These are phyloP conservation scores for Dipodomys merriami DNA, from an alignment of 2,113 vertebrate species.

Conservation along the genomic window DNA sequence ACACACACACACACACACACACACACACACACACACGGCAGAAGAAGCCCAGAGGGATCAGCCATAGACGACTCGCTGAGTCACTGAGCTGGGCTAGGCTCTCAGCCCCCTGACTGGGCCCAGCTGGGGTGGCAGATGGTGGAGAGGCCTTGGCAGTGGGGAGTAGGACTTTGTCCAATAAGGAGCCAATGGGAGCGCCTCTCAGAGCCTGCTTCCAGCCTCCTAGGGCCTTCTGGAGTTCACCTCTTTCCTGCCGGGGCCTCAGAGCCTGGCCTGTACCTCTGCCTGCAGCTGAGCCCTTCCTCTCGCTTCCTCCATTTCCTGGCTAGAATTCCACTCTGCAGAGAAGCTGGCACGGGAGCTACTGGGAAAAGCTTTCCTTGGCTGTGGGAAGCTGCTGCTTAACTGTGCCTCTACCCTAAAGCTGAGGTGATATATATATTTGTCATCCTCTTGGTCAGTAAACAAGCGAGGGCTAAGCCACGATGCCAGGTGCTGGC, in stretches of 20 bases:
- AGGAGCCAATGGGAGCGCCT: conserved; percentile 21
- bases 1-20: no score
- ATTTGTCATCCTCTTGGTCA: background rate
- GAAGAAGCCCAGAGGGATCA: background rate
- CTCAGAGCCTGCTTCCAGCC: conserved; percentile 9
- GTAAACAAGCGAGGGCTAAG: background rate
- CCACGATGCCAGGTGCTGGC: background rate
- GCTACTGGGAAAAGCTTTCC: background rate
- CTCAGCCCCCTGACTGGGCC: conserved; percentile 44
- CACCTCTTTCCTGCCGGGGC: background rate
- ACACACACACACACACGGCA: no score
- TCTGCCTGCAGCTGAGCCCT: background rate
- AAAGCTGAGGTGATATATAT: background rate
- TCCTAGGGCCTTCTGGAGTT: conserved; percentile 14
- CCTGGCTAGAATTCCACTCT: conserved; percentile 33
- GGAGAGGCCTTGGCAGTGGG: conserved; percentile 37
- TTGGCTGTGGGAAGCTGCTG: background rate
- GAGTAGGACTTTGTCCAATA: background rate
- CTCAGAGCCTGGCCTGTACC: background rate
- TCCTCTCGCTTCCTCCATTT: conserved; percentile 61
- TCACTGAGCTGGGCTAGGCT: conserved; percentile 48
- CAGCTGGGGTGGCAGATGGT: conserved; percentile 78
- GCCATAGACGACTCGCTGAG: conserved; percentile 51
- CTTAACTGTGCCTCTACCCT: background rate
- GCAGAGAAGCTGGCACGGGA: conserved; percentile 26